Percentiles rank a stretch among this genome's conserved stretches.
Evolutionary conservation across 2,888 invertebrate species (phyloP).

Genomic region (Zygogramma bicolorata): DNA sequence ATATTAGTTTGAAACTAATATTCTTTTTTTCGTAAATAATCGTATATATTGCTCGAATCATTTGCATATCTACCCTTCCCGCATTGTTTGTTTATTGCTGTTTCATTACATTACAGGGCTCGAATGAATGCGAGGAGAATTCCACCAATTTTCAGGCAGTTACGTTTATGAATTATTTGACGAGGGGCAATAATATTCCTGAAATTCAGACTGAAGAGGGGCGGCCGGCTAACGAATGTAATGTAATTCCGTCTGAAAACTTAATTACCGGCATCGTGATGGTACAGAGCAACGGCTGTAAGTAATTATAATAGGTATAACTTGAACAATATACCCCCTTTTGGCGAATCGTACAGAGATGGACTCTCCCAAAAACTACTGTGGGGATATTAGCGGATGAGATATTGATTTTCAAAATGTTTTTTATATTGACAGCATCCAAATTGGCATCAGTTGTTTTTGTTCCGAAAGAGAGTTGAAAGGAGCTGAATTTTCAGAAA

Average conservation of each 20-base stretch:
- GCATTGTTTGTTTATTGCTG: neutral
- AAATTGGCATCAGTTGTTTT: neutral
- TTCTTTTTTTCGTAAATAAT: no score
- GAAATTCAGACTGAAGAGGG: constrained; percentile 51
- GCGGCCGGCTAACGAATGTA: constrained; percentile 52
- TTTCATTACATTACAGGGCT: constrained; percentile 10
- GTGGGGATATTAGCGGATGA: no score
- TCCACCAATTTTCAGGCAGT: constrained; percentile 49
- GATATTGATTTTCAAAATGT: neutral
- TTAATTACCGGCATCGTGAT: constrained; percentile 59
- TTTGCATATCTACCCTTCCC: neutral
- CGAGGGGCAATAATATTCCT: constrained; percentile 48
- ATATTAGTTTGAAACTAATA: no score
- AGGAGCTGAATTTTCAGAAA: no score
- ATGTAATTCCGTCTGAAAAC: constrained; percentile 56
- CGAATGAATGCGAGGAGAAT: constrained; percentile 15
- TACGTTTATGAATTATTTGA: constrained; percentile 46
- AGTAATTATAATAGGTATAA: constrained; percentile 54
- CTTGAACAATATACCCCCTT: constrained; percentile 48
- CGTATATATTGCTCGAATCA: no score
- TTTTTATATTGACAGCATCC: neutral
- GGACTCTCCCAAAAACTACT: neutral
- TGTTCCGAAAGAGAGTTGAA: no score
- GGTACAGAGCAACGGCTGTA: constrained; percentile 58
- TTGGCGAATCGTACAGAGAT: neutral